These are phyloP conservation scores for Scotopteryx bipunctaria DNA, from an alignment of 2,888 invertebrate genomes.

Conservation along the genomic window DNA sequence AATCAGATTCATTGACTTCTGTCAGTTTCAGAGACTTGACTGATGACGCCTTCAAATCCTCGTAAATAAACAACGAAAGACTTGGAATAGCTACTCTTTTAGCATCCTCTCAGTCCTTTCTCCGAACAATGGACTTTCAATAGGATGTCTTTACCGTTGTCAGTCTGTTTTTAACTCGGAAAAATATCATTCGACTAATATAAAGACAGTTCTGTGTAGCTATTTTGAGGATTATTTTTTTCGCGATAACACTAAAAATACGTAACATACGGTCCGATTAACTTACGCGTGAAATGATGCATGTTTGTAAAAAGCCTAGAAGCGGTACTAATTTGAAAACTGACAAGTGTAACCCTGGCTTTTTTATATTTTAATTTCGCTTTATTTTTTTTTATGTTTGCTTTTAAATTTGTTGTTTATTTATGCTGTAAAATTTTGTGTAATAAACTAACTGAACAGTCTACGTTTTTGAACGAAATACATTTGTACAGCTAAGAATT, in stretches of 20 bases:
- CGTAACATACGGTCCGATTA: slow-evolving; percentile 11
- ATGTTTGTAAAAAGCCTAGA: slow-evolving; percentile 29
- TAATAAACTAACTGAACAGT: slow-evolving; percentile 21
- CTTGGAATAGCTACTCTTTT: not conserved
- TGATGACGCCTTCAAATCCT: too few species aligned
- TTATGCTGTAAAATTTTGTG: slow-evolving; percentile 25
- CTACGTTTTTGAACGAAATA: not conserved
- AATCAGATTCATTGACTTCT: not conserved
- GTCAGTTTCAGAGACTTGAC: too few species aligned
- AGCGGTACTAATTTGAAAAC: slow-evolving; percentile 37
- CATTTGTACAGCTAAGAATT: slow-evolving; percentile 19
- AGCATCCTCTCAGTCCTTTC: too few species aligned
- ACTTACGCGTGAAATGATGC: slow-evolving; percentile 25
- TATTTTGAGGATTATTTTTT: not conserved
- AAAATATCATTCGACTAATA: too few species aligned
- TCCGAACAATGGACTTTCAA: too few species aligned
- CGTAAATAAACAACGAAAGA: not conserved
- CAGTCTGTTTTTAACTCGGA: too few species aligned
- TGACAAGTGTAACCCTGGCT: slow-evolving; percentile 47
- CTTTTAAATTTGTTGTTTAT: slow-evolving; percentile 34
- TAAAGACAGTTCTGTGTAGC: not conserved
- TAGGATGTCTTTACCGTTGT: too few species aligned
- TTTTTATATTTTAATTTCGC: slow-evolving; percentile 40
- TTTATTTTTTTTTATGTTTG: slow-evolving; percentile 40
- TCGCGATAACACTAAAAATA: slow-evolving; percentile 3